Conservation (phyloP, 2,797 vertebrate species). For the Tragelaphus oryx region DNA sequence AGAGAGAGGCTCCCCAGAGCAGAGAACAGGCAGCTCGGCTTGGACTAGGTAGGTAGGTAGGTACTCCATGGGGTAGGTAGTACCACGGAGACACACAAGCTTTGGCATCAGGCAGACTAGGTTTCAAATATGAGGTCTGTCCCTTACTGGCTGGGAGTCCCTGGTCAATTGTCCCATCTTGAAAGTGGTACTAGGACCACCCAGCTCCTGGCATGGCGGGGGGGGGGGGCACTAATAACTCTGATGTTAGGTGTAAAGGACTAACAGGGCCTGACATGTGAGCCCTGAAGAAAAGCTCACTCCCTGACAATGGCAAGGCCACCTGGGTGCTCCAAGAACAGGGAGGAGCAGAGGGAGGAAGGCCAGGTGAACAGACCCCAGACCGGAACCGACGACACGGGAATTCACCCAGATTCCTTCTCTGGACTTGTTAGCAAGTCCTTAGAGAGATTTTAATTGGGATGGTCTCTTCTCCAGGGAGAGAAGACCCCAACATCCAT, state of each 20-base stretch:
- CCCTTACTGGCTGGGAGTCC: neutral
- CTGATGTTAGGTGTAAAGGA: neutral
- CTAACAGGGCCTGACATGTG: neutral
- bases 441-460: neutral
- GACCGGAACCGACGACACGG: fast-evolving
- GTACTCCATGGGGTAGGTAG: neutral
- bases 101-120: neutral
- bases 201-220: neutral
- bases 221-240: neutral
- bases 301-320: neutral
- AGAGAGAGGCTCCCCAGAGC: neutral
- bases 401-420: neutral
- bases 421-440: neutral
- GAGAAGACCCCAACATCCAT: conserved; percentile 11
- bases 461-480: conserved; percentile 15
- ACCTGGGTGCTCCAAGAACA: fast-evolving
- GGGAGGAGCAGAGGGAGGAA: neutral
- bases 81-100: neutral
- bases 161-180: neutral
- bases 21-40: neutral
- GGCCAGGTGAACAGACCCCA: neutral
- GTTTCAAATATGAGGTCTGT: neutral
- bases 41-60: neutral
- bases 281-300: neutral
- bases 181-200: neutral